Evolutionary conservation across 2,888 invertebrate species (phyloP).

Genomic region (Pollenia angustigena): DNA sequence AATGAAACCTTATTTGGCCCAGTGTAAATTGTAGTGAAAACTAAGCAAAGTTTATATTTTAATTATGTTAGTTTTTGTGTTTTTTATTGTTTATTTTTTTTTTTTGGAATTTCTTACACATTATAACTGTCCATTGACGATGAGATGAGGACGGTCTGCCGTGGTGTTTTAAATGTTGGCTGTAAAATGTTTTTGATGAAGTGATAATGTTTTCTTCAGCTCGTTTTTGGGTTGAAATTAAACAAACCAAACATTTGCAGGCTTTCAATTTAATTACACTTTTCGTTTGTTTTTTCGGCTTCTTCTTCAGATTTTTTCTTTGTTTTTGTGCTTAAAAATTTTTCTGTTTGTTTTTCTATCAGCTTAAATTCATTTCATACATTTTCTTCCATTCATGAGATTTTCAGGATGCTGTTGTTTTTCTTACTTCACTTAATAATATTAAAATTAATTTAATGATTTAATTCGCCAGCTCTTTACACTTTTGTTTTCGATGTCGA

Average conservation of each 20-base stretch:
- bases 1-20: slow-evolving; percentile 17
- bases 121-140: not conserved
- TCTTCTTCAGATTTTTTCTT: not conserved
- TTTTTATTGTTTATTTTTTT: not conserved
- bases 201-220: slow-evolving; percentile 51
- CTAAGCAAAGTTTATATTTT: slow-evolving; percentile 62
- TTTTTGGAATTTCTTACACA: slow-evolving; percentile 15
- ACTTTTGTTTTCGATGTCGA: slow-evolving; percentile 25
- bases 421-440: slow-evolving; percentile 53
- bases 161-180: slow-evolving; percentile 1
- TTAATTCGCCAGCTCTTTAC: slow-evolving; percentile 36
- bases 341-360: not conserved
- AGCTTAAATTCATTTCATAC: slow-evolving; percentile 36
- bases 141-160: not conserved
- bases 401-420: slow-evolving; percentile 18
- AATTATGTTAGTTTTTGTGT: slow-evolving; percentile 50
- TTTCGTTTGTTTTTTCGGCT: slow-evolving; percentile 32
- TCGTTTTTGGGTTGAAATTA: slow-evolving; percentile 48
- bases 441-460: slow-evolving; percentile 68
- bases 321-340: not conserved
- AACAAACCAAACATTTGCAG: slow-evolving; percentile 55
- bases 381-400: slow-evolving; percentile 23
- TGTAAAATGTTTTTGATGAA: slow-evolving; percentile 34
- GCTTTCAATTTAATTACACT: slow-evolving; percentile 71
- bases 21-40: slow-evolving; percentile 13